These are phyloP conservation scores for honey bee (Apis mellifera) DNA, from an alignment of 1,140 invertebrate genomes.

Conservation along the genomic window Amel_HAv3.1 CM009944.2:9386001-9386500, in stretches of 20 bases:
- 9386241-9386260: conserved; percentile 6
- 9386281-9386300: conserved; percentile 14
- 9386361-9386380: background rate
- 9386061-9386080: conserved; percentile 26
- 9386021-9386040: background rate
- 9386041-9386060: background rate
- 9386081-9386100: background rate
- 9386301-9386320: background rate
- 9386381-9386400: background rate
- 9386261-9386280: conserved; percentile 7
- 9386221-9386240: background rate
- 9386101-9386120: too few species aligned
- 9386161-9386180: background rate
- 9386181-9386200: background rate
- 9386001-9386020: background rate
- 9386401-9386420: background rate
- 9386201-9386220: background rate
- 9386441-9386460: background rate
- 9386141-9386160: background rate
- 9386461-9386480: background rate
- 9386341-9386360: conserved; percentile 13
- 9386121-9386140: conserved; percentile 17
- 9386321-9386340: background rate
- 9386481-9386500: background rate
- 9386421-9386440: conserved; percentile 10